Conservation (phyloP, 2,797 vertebrate species). For the Sebastes nivosus region DNA sequence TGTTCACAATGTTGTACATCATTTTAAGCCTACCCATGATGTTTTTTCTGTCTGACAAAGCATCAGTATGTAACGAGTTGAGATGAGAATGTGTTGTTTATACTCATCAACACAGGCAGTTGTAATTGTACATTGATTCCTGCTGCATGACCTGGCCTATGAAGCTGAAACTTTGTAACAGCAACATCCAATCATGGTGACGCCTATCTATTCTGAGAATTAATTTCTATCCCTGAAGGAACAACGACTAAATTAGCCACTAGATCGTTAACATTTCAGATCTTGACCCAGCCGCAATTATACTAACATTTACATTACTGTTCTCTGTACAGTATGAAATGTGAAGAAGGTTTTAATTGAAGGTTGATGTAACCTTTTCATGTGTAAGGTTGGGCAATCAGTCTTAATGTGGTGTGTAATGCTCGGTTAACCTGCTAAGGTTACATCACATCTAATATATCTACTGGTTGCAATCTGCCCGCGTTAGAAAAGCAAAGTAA, state of each 20-base stretch:
- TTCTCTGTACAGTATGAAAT: constrained; percentile 31
- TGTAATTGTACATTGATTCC: constrained; percentile 3
- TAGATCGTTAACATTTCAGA: constrained; percentile 59
- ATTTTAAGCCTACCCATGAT: no score
- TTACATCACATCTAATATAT: constrained; percentile 72
- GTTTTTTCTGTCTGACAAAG: no score
- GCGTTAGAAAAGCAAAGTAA: constrained; percentile 65
- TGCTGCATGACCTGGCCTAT: constrained; percentile 19
- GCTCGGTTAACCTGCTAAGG: constrained; percentile 78
- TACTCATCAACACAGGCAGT: not conserved
- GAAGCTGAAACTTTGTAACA: constrained; percentile 32
- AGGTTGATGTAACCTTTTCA: constrained; percentile 80
- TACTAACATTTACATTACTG: constrained; percentile 55
- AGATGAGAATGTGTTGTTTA: not conserved
- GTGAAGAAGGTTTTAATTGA: constrained; percentile 68
- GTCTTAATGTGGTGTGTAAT: constrained; percentile 72
- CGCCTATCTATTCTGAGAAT: constrained; percentile 65
- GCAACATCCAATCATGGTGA: constrained; percentile 58
- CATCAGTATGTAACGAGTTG: no score
- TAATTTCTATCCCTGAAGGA: constrained; percentile 74
- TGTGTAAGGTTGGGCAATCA: constrained; percentile 67
- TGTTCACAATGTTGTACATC: no score
- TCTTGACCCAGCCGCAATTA: constrained; percentile 49
- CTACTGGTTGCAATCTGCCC: constrained; percentile 49
- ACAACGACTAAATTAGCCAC: constrained; percentile 69